Evolutionary conservation across 2,113 vertebrate genomes (phyloP), one percentile per base, ranked within the genome.

Genomic region (Pycnonotus jocosus): DNA sequence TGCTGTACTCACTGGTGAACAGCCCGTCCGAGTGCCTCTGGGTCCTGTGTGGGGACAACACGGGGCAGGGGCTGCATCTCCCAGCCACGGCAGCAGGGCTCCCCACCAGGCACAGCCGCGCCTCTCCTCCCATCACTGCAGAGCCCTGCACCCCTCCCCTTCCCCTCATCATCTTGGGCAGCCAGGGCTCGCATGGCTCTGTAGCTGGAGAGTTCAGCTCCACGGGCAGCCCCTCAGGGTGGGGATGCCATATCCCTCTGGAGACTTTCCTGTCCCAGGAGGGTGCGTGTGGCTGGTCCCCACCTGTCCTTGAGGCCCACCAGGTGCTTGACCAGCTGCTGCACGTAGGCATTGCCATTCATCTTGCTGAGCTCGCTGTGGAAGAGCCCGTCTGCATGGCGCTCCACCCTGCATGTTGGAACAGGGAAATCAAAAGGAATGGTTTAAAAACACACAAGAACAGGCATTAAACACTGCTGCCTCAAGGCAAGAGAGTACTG

Each of bases 361-460:
- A 98, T 96, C 88, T 97, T 98, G 91, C 98, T 97, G 61, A 98
- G 96, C 81, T 98, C 97, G 1, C 97, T 98, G 65, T 97, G 97
- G 89, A 98, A 98, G 10, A 94, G 92, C 50, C 98, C 98, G 2
- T 98, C 98, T 0, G 97, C 97, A 3, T 98, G 98, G 35, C 98
- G 90, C 42, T 72, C 85, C 6, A 40, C 23, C 95, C 98, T 98
- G 50, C 20, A 2, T 2, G 40, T 19, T 0, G 47, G 48, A 33
- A 53, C 15, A 42, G 31, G 38, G 27, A 35, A 51, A 38, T 18
- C 44, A 45, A 45, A 56, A 78, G 19, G 20, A 20, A 13, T 11
- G 17, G 20, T 5, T 82, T 37, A 37, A 65, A 27, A 65, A 2
- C 15, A 11, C 20, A 37, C 25, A 7, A 33, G 14, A 57, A 23